These are phyloP conservation scores for Cotesia vestalis DNA, from an alignment of 1,140 invertebrate species.

Conservation along the genomic window DNA sequence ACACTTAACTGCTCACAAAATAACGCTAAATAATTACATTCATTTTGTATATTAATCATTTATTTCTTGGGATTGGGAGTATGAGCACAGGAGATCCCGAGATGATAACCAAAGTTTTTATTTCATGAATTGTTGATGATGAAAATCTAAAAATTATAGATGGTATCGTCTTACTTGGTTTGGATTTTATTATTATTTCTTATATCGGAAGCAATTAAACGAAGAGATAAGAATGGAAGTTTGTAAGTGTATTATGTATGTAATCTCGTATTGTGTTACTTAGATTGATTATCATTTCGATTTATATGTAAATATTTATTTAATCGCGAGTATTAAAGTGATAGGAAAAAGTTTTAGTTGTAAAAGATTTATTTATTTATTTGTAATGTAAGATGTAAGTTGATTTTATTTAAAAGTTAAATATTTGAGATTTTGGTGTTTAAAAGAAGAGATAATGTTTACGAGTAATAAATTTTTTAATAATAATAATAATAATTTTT, in stretches of 20 bases:
- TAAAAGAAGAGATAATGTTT: too few relatives aligned
- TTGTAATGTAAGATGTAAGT: slow-evolving; percentile 27
- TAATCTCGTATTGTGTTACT: slow-evolving; percentile 4
- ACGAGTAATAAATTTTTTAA: too few relatives aligned
- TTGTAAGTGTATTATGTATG: slow-evolving; percentile 14
- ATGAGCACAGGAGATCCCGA: too few relatives aligned
- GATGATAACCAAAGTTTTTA: too few relatives aligned
- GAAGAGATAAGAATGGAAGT: slow-evolving; percentile 25
- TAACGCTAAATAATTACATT: too few relatives aligned
- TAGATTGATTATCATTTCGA: not conserved
- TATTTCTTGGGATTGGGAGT: too few relatives aligned
- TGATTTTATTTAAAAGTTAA: not conserved
- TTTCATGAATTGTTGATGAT: too few relatives aligned
- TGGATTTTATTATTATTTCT: slow-evolving; percentile 34
- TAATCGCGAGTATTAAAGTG: slow-evolving; percentile 20
- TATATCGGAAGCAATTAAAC: slow-evolving; percentile 35
- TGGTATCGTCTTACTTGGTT: slow-evolving; percentile 3
- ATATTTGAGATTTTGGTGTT: too few relatives aligned
- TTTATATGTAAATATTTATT: slow-evolving; percentile 11
- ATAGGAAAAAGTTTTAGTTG: slow-evolving; percentile 4
- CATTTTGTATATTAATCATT: too few relatives aligned
- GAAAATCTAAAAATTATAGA: too few relatives aligned
- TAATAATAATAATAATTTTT: too few relatives aligned
- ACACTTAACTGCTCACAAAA: too few relatives aligned
- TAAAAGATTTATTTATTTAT: slow-evolving; percentile 5